Evolutionary conservation across 2,888 invertebrate species (phyloP).

Genomic region (Trissolcus brochymenae): DNA sequence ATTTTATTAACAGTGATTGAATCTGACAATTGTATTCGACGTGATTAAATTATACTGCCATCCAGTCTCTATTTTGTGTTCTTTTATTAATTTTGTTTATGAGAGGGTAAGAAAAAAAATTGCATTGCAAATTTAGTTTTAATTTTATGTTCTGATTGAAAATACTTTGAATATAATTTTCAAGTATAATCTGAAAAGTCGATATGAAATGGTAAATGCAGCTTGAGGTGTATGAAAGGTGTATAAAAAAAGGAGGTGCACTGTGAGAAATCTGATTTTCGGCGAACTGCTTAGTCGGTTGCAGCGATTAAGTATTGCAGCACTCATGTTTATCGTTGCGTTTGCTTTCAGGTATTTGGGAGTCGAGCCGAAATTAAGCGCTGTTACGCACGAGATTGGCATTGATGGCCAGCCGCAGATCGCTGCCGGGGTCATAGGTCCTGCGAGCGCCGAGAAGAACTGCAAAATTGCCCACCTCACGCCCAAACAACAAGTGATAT

Average conservation of each 20-base stretch:
- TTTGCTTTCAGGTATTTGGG: constrained; percentile 71
- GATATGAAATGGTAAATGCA: not conserved
- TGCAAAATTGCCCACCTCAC: constrained; percentile 74
- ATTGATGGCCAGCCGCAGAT: constrained; percentile 67
- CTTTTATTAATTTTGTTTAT: too few relatives aligned
- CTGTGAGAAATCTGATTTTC: constrained; percentile 30
- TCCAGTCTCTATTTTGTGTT: too few relatives aligned
- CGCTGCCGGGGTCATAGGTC: constrained; percentile 74
- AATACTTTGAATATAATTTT: constrained; percentile 6
- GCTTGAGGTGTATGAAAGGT: not conserved
- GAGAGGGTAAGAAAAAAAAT: too few relatives aligned
- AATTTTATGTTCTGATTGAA: too few relatives aligned
- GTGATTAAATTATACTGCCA: too few relatives aligned
- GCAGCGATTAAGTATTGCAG: not conserved
- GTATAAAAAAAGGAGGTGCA: not conserved
- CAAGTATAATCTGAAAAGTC: not conserved
- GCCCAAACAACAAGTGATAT: constrained; percentile 73
- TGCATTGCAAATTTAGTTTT: too few relatives aligned
- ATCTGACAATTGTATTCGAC: too few relatives aligned
- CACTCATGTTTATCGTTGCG: not conserved
- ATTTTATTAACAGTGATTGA: not conserved
- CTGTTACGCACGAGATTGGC: constrained; percentile 64
- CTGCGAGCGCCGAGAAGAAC: constrained; percentile 73
- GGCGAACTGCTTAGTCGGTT: constrained; percentile 27
- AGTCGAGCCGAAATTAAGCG: constrained; percentile 69